These are phyloP conservation scores for Scaptomyza pallida DNA, from an alignment of 1,140 invertebrate species.

Conservation along the genomic window DNA sequence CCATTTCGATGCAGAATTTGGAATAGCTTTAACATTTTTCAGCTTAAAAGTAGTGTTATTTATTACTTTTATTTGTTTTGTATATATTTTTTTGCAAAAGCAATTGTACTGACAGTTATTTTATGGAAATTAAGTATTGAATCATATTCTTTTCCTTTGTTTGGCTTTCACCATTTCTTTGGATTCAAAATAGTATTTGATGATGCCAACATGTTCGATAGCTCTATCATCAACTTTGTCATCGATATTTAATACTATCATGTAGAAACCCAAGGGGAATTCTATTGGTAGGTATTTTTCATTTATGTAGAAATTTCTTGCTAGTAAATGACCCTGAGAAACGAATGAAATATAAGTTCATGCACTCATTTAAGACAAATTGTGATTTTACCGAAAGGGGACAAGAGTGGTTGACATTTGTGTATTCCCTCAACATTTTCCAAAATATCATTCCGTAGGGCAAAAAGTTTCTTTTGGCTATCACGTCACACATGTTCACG, in stretches of 20 bases:
- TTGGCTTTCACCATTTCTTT: slow-evolving; percentile 21
- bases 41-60: too few relatives aligned
- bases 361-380: too few relatives aligned
- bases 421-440: slow-evolving; percentile 10
- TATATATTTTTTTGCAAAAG: too few relatives aligned
- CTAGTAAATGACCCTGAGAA: slow-evolving; percentile 23
- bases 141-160: neutral
- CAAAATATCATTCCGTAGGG: slow-evolving; percentile 18
- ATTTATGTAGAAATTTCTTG: slow-evolving; percentile 9
- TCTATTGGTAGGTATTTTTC: slow-evolving; percentile 11
- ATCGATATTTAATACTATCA: neutral
- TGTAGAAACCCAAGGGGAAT: slow-evolving; percentile 29
- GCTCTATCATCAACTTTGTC: neutral
- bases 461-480: slow-evolving; percentile 14
- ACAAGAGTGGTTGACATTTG: slow-evolving; percentile 50
- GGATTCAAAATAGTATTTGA: slow-evolving; percentile 28
- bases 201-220: slow-evolving; percentile 3
- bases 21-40: too few relatives aligned
- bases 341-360: neutral
- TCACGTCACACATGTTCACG: slow-evolving; percentile 35
- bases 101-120: too few relatives aligned
- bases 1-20: too few relatives aligned
- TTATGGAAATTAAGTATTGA: neutral
- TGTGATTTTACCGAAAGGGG: slow-evolving; percentile 19
- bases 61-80: too few relatives aligned